These are phyloP conservation scores for Oryzias sinensis DNA, from an alignment of 2,797 vertebrate species.

Conservation along the genomic window DNA sequence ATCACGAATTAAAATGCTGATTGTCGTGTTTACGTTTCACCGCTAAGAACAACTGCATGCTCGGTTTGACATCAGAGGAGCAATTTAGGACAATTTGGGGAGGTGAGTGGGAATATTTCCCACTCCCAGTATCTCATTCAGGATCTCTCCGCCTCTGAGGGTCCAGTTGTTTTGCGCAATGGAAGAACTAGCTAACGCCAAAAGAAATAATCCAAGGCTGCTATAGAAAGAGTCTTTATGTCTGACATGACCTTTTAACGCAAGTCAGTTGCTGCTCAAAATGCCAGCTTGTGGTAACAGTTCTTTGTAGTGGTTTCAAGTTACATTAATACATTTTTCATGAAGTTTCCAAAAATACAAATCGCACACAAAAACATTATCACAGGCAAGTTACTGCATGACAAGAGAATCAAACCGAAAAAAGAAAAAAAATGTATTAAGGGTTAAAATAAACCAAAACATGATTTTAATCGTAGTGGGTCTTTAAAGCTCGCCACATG, in stretches of 20 bases:
- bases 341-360: too few relatives aligned
- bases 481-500: too few relatives aligned
- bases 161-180: not conserved
- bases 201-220: conserved; percentile 1
- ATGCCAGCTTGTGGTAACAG: not conserved
- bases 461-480: too few relatives aligned
- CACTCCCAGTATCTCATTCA: conserved; percentile 12
- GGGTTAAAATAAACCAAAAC: too few relatives aligned
- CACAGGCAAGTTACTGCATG: too few relatives aligned
- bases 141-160: conserved; percentile 6
- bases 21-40: conserved; percentile 65
- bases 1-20: conserved; percentile 69
- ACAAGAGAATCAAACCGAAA: too few relatives aligned
- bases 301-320: conserved; percentile 9
- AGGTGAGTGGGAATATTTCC: conserved; percentile 40
- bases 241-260: conserved; percentile 21
- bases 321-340: too few relatives aligned
- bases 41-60: conserved; percentile 59
- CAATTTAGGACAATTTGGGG: conserved; percentile 46
- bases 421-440: too few relatives aligned
- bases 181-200: not conserved
- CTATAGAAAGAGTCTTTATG: conserved; percentile 3
- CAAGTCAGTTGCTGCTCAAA: conserved; percentile 11
- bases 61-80: conserved; percentile 51
- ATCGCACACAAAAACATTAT: too few relatives aligned